Base-by-base conservation (phyloP, 2,888 invertebrate genomes). In the Lymantria dispar region DNA sequence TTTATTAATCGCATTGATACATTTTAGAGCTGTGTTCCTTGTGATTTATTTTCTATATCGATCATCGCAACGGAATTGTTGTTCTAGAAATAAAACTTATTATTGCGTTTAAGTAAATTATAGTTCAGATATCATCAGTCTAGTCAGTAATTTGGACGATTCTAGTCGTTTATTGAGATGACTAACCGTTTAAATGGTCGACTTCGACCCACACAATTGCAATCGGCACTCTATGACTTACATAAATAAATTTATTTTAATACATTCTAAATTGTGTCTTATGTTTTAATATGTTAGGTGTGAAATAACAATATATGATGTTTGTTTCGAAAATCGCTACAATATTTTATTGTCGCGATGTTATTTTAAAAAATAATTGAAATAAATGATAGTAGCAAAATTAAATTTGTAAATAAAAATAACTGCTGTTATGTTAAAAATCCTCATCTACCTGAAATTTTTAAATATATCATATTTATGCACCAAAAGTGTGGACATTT, bases 81-180 rank as follows among this genome's bases (percentile, higher is more conserved):
- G 13, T 40, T 45, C 40, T 36, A 15, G 9, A 22, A 40, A 45
- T 30, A 44, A 37, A 36, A 45, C 33, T 13, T 36, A 36, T 30
- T 36, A 37, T 45, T 45, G 33, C 36, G 33, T 38, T 37, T 33
- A 52, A 59, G 56, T 60, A 54, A 68, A 68, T 57, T 57, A 57
- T 60, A 47, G 52, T 61, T 63, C 65, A 75, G 78, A 78, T 78
- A 78, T 81, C 78, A 80, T 72, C 72, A 59, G 74, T 71, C 72
- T 75, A 72, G 72, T 62, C 71, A 68, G 74, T 74, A 79, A 83
- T 83, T 83, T 80, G 80, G 81, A 79, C 68, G 72, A 74, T 80
- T 79, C 77, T 78, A 77, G 81, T 80, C 75, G 76, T 83, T 85
- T 84, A 82, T 81, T 80, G 76, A 81, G 71, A 76, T 84, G 86